Evolutionary conservation across 2,888 invertebrate genomes (phyloP).

Genomic region (Troides helena): DNA sequence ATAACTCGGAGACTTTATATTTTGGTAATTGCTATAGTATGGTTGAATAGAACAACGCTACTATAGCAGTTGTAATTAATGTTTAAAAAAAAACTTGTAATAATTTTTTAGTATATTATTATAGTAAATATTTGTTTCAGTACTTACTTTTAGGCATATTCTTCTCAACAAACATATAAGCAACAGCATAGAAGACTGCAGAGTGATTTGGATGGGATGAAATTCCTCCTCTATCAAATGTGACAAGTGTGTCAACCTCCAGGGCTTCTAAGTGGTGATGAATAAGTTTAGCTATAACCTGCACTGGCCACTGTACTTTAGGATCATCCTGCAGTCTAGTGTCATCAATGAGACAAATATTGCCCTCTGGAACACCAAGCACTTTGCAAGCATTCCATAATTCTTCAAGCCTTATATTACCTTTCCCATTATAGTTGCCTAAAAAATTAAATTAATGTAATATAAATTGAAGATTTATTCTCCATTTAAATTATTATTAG

Average conservation of each 20-base stretch:
- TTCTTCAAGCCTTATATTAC: slow-evolving; percentile 85
- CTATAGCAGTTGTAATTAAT: no score
- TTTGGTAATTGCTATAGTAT: no score
- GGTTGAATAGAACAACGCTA: no score
- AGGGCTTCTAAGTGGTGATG: slow-evolving; percentile 84
- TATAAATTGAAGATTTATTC: no score
- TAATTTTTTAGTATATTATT: neutral
- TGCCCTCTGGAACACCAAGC: slow-evolving; percentile 88
- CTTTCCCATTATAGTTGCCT: slow-evolving; percentile 86
- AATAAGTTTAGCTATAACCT: slow-evolving; percentile 67
- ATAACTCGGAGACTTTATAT: no score
- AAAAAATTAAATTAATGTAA: slow-evolving; percentile 31
- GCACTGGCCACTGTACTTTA: slow-evolving; percentile 85
- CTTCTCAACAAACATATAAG: slow-evolving; percentile 87
- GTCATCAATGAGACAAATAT: slow-evolving; percentile 86
- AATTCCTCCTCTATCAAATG: slow-evolving; percentile 96
- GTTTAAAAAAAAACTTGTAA: no score
- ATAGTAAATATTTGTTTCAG: neutral
- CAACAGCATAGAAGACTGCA: slow-evolving; percentile 90
- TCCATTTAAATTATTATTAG: no score
- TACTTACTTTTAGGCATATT: slow-evolving; percentile 86
- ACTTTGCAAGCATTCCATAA: slow-evolving; percentile 89
- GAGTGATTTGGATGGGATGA: slow-evolving; percentile 96
- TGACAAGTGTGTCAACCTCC: slow-evolving; percentile 91
- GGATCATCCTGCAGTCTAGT: slow-evolving; percentile 89